Evolutionary conservation across 2,113 vertebrate genomes (phyloP), one percentile per base, ranked within the genome.

Genomic region (Salvelinus sp.): DNA sequence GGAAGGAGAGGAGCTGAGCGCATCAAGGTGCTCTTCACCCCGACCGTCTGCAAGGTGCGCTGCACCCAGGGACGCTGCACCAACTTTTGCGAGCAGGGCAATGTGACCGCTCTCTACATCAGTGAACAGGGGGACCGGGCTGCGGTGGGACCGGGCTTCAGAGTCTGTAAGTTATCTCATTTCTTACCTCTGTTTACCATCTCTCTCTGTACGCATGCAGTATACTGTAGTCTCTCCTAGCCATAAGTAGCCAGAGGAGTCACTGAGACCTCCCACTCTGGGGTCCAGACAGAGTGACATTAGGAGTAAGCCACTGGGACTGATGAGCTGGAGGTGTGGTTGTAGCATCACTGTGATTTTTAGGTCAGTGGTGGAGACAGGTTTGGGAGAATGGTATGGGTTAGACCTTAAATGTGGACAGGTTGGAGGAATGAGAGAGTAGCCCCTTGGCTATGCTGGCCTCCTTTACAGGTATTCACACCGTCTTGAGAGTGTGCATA

Each of bases 21-120:
- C 70, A 94, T 99, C 90, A 95, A 96, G 93, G 96, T 99, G 1
- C 88, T 95, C 89, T 99, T 99, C 92, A 99, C 97, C 1, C 97
- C 97, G 4, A 98, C 96, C 72, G 91, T 98, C 90, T 99, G 97
- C 90, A 96, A 95, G 86, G 94, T 96, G 92, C 96, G 94, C 0
- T 99, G 97, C 88, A 87, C 72, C 74, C 91, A 77, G 0, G 95
- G 93, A 23, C 93, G 84, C 76, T 99, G 97, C 81, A 93, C 94
- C 88, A 98, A 98, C 91, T 94, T 88, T 88, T 99, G 97, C 0
- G 94, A 97, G 89, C 92, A 91, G 27, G 97, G 97, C 6, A 96
- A 98, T 82, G 87, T 97, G 79, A 98, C 97, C 77, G 97, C 97
- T 9, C 86, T 98, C 62, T 98, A 96, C 67, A 98, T 95, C 88